These are phyloP conservation scores for Mirounga angustirostris DNA, from an alignment of 2,113 vertebrate genomes.

Conservation along the genomic window DNA sequence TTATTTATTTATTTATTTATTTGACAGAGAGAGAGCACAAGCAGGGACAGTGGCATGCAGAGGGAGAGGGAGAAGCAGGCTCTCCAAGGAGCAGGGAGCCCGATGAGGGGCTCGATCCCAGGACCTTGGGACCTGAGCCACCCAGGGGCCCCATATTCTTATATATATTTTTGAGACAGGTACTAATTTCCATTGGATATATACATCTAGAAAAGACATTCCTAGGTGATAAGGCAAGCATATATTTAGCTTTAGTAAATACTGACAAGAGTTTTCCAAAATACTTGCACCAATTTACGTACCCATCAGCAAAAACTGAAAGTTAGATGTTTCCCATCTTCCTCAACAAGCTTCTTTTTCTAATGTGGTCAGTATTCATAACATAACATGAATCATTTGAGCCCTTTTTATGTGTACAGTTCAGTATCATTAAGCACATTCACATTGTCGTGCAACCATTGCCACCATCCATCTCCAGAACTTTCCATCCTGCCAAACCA, in stretches of 20 bases:
- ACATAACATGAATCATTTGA: background rate
- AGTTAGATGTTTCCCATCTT: background rate
- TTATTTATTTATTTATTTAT: background rate
- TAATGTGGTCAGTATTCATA: background rate
- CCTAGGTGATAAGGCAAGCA: background rate
- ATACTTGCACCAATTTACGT: background rate
- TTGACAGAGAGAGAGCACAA: background rate
- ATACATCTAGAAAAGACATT: background rate
- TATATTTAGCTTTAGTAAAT: background rate
- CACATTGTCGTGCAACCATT: background rate
- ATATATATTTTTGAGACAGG: background rate
- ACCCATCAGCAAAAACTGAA: background rate
- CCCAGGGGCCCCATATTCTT: background rate
- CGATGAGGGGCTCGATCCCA: background rate
- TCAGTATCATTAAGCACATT: background rate
- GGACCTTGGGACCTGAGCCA: background rate
- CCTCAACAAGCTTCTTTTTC: background rate
- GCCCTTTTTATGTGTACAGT: background rate
- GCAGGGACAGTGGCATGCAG: background rate
- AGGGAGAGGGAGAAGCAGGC: background rate
- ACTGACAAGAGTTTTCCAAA: background rate
- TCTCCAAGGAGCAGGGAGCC: background rate
- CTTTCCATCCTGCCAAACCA: background rate
- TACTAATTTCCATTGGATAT: background rate
- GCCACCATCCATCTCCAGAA: background rate